Evolutionary conservation across 2,113 vertebrate genomes (phyloP).

Genomic region (Perca flavescens): DNA sequence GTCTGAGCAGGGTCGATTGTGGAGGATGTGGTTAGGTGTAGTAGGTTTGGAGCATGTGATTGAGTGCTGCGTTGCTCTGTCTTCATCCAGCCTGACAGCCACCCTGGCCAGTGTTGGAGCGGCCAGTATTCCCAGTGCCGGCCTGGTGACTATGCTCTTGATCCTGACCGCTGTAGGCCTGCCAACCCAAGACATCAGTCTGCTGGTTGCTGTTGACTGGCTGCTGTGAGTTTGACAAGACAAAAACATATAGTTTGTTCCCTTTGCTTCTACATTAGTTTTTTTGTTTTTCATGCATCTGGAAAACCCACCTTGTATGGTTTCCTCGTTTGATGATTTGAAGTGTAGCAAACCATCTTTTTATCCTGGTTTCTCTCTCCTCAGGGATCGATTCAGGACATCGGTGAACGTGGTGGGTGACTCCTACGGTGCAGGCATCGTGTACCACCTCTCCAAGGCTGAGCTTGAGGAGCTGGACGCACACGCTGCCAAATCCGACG

Average conservation of each 20-base stretch:
- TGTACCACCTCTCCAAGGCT: constrained; percentile 96
- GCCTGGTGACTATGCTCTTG: constrained; percentile 97
- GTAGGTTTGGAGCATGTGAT: neutral
- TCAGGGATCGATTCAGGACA: constrained; percentile 97
- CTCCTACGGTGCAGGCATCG: constrained; percentile 97
- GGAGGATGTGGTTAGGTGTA: neutral
- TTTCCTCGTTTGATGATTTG: neutral
- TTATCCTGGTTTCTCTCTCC: neutral
- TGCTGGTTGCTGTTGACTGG: constrained; percentile 99
- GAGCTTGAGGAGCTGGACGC: constrained; percentile 94
- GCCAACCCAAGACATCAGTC: constrained; percentile 97
- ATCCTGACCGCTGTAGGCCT: constrained; percentile 97
- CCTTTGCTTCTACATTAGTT: rapidly evolving
- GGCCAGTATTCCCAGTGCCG: constrained; percentile 97
- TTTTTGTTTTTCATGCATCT: neutral
- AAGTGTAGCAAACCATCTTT: neutral
- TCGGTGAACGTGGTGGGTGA: constrained; percentile 99
- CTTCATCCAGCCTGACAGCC: constrained; percentile 90
- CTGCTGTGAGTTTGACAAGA: constrained; percentile 90
- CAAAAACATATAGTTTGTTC: neutral
- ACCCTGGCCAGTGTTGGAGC: constrained; percentile 97
- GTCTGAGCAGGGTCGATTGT: constrained; percentile 9
- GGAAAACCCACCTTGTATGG: neutral
- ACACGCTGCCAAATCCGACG: constrained; percentile 89
- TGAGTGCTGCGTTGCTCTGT: constrained; percentile 17